These are phyloP conservation scores for Troides helena DNA, from an alignment of 2,888 invertebrate species.

Conservation along the genomic window DNA sequence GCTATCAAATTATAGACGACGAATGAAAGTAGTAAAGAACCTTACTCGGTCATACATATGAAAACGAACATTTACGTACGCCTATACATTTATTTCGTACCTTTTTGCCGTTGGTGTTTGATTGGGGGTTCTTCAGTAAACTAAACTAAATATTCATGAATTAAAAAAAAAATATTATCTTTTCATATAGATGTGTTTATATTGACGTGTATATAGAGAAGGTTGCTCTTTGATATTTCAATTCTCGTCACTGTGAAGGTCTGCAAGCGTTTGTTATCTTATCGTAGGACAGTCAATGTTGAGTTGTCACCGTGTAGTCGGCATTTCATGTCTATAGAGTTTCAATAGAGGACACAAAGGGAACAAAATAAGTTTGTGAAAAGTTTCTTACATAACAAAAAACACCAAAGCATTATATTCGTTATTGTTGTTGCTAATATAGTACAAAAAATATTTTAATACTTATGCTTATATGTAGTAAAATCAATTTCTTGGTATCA, in stretches of 20 bases:
- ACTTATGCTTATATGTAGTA: no score
- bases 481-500: no score
- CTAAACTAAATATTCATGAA: not conserved
- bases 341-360: not conserved
- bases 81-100: no score
- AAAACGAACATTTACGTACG: no score
- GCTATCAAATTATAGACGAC: no score
- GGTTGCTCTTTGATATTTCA: constrained; percentile 18
- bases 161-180: not conserved
- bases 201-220: not conserved
- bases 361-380: not conserved
- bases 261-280: constrained; percentile 17
- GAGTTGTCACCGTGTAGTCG: constrained; percentile 8
- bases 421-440: no score
- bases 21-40: no score
- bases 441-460: no score
- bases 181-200: not conserved
- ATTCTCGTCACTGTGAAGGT: constrained; percentile 12
- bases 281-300: constrained; percentile 16
- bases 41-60: no score
- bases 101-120: not conserved
- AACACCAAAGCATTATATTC: no score
- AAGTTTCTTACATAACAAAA: not conserved
- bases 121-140: no score
- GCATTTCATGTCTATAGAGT: constrained; percentile 18